phyloP scores from a whole-genome alignment of 1,140 invertebrate genomes.

The Zaprionus gabonicus region DNA sequence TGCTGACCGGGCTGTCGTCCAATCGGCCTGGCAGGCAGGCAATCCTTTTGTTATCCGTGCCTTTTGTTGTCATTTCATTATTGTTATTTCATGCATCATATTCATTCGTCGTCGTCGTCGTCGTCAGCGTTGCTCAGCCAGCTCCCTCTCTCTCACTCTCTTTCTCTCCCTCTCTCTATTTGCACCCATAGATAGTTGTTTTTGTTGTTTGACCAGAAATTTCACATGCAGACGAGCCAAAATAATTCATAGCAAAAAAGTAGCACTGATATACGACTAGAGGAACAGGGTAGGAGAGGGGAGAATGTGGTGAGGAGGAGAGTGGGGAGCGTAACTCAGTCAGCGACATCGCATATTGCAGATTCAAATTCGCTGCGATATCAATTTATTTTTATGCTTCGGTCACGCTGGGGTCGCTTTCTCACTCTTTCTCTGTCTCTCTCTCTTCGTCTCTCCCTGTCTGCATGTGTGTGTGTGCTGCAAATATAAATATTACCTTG shows the following conservation, averaged over 20 bases:
- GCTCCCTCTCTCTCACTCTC: neutral
- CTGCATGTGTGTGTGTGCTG: neutral
- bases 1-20: neutral
- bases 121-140: slow-evolving; percentile 20
- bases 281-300: neutral
- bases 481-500: slow-evolving; percentile 43
- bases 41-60: slow-evolving; percentile 76
- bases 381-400: slow-evolving; percentile 76
- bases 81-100: slow-evolving; percentile 82
- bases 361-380: slow-evolving; percentile 72
- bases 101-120: slow-evolving; percentile 50
- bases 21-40: slow-evolving; percentile 20
- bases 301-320: no score
- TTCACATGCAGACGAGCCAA: slow-evolving; percentile 63
- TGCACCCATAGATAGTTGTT: slow-evolving; percentile 27
- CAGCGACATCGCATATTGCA: slow-evolving; percentile 50
- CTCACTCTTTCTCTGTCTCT: neutral
- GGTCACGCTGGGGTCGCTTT: slow-evolving; percentile 24
- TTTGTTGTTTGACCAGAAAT: slow-evolving; percentile 69
- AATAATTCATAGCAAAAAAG: slow-evolving; percentile 73
- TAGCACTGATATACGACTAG: slow-evolving; percentile 49
- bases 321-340: slow-evolving; percentile 7
- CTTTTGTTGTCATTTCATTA: slow-evolving; percentile 83
- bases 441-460: neutral
- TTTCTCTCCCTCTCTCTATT: slow-evolving; percentile 3